phyloP scores from a whole-genome alignment of 2,888 invertebrate genomes.

The Torymus texanus region DNA sequence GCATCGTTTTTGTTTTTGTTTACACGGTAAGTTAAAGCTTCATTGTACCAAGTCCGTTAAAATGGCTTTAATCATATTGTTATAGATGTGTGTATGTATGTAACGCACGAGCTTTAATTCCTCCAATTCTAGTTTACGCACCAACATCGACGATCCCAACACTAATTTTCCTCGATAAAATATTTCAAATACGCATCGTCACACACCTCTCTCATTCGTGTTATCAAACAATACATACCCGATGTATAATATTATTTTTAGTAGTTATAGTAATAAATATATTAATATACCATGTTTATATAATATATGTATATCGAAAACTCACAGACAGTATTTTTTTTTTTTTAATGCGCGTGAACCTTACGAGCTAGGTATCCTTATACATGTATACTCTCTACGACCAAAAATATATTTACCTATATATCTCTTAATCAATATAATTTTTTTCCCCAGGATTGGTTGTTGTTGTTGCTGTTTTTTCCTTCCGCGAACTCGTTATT shows the following conservation, averaged over 20 bases:
- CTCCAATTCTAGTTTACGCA: conserved; percentile 3
- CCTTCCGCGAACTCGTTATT: conserved; percentile 53
- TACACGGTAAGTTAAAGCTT: neutral
- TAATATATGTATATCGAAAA: conserved; percentile 67
- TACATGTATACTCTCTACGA: conserved; percentile 60
- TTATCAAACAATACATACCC: conserved; percentile 44
- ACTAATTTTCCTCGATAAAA: conserved; percentile 29
- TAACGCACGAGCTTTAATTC: neutral
- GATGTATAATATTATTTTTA: conserved; percentile 33
- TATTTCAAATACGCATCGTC: conserved; percentile 21
- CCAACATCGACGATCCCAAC: conserved; percentile 16
- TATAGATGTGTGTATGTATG: too few relatives aligned
- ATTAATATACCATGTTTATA: conserved; percentile 25
- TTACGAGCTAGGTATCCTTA: conserved; percentile 55
- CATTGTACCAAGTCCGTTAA: too few relatives aligned
- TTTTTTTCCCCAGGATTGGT: conserved; percentile 49
- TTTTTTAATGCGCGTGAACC: conserved; percentile 61
- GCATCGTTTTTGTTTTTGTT: neutral
- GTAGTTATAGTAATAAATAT: conserved; percentile 40
- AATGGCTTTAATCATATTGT: too few relatives aligned
- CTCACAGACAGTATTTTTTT: conserved; percentile 66
- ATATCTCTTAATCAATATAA: conserved; percentile 57
- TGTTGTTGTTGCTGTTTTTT: conserved; percentile 53
- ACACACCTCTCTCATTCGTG: conserved; percentile 30
- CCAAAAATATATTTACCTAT: conserved; percentile 67